Percentiles rank a stretch among this genome's conserved stretches.
Conservation (phyloP, 2,797 vertebrate species). For the Eulemur albifrons region DNA sequence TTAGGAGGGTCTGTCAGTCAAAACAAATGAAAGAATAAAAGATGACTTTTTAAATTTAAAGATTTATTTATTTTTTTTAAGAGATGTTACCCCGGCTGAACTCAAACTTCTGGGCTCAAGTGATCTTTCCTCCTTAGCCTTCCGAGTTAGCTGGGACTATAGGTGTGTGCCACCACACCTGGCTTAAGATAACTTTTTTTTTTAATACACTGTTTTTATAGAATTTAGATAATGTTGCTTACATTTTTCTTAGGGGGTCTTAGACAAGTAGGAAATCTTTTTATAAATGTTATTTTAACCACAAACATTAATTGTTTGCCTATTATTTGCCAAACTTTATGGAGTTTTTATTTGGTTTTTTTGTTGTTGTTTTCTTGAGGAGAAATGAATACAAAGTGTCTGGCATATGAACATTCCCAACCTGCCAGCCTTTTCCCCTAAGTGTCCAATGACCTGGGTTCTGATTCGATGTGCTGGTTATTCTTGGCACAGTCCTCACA, state of each 20-base stretch:
- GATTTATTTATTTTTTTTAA: not conserved
- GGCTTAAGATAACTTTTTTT: not conserved
- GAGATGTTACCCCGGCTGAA: not conserved
- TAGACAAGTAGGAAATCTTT: not conserved
- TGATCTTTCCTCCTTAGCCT: not conserved
- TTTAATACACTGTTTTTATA: not conserved
- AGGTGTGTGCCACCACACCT: not conserved
- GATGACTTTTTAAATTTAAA: not conserved
- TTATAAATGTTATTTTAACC: not conserved
- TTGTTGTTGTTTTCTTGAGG: not conserved
- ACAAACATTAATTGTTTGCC: not conserved
- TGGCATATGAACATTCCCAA: not conserved
- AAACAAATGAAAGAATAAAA: slow-evolving; percentile 33
- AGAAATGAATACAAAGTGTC: not conserved
- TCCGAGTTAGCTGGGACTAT: not conserved
- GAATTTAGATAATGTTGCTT: slow-evolving; percentile 23
- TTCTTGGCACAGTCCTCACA: not conserved
- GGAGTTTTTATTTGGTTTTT: not conserved
- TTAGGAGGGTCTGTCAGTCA: slow-evolving; percentile 1
- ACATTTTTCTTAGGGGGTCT: not conserved
- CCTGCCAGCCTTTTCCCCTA: not conserved
- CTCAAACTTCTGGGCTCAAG: not conserved
- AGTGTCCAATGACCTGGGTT: not conserved
- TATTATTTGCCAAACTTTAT: slow-evolving; percentile 30
- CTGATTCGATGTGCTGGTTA: not conserved